Conservation (phyloP, 2,888 invertebrate species). For the Pedicia rivosa region DNA sequence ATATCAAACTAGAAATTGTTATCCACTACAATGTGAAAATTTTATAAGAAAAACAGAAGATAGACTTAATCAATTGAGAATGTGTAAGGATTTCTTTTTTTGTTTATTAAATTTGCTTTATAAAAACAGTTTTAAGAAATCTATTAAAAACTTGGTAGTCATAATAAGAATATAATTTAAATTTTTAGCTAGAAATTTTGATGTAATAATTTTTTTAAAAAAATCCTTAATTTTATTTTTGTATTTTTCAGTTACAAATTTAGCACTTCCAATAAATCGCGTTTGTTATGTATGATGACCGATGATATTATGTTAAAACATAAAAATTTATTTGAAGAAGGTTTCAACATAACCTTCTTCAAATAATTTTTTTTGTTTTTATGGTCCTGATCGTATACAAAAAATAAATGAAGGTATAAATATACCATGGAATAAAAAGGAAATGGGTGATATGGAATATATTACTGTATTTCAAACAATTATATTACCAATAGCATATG, state of each 20-base stretch:
- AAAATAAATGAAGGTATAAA: constrained; percentile 67
- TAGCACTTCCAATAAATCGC: constrained; percentile 38
- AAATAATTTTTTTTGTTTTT: no score
- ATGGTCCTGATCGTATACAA: constrained; percentile 59
- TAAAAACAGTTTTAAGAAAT: no score
- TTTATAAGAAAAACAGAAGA: constrained; percentile 33
- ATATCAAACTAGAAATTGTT: constrained; percentile 57
- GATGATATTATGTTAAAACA: constrained; percentile 66
- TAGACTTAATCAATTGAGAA: constrained; percentile 41
- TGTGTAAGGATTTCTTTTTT: constrained; percentile 28
- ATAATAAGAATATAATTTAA: constrained; percentile 1
- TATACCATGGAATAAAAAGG: constrained; percentile 83
- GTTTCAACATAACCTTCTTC: no score
- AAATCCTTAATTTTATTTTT: no score
- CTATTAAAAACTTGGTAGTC: no score
- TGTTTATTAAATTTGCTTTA: no score
- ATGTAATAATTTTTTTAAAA: no score
- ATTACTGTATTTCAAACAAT: constrained; percentile 70
- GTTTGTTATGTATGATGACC: constrained; percentile 65
- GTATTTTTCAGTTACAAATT: constrained; percentile 38
- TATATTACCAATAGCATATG: constrained; percentile 82
- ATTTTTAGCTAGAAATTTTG: no score
- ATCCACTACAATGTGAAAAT: constrained; percentile 42
- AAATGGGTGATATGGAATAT: constrained; percentile 86
- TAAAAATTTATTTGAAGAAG: constrained; percentile 46